Conservation (phyloP, 1,140 invertebrate species). For the Brachionus paranguensis region DNA sequence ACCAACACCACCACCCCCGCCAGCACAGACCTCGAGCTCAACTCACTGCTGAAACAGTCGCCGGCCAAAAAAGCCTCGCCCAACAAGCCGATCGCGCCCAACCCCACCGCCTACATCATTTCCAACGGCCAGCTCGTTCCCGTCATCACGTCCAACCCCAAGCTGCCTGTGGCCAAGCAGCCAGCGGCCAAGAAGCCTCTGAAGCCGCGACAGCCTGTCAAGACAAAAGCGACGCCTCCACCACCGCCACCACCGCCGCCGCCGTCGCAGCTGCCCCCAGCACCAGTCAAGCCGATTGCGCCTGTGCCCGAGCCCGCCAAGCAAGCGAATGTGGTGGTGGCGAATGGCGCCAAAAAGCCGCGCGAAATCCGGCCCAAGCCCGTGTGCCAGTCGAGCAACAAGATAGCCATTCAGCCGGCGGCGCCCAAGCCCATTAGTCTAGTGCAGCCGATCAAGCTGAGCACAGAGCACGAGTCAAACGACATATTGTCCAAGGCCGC, state of each 20-base stretch:
- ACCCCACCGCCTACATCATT: neutral
- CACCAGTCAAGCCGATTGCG: neutral
- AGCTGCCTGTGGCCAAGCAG: neutral
- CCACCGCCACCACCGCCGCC: neutral
- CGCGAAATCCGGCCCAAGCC: conserved; percentile 32
- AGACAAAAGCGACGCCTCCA: neutral
- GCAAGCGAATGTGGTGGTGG: too few relatives aligned
- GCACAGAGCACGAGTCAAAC: neutral
- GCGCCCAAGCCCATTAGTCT: neutral
- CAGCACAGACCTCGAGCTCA: neutral
- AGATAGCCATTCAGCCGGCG: neutral
- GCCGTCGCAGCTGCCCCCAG: neutral
- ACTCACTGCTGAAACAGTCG: neutral
- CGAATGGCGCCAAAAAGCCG: conserved; percentile 1
- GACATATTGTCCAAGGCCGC: conserved; percentile 35
- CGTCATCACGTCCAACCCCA: neutral
- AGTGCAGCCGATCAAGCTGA: neutral
- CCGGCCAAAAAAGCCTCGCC: neutral
- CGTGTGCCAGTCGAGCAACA: neutral
- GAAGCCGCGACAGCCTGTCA: neutral
- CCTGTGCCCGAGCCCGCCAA: neutral
- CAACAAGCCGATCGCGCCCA: neutral
- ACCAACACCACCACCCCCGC: neutral
- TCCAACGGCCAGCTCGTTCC: conserved; percentile 8
- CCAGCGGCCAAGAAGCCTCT: neutral